Conservation (phyloP, 2,888 invertebrate genomes). For the Ceratothoa steindachneri region DNA sequence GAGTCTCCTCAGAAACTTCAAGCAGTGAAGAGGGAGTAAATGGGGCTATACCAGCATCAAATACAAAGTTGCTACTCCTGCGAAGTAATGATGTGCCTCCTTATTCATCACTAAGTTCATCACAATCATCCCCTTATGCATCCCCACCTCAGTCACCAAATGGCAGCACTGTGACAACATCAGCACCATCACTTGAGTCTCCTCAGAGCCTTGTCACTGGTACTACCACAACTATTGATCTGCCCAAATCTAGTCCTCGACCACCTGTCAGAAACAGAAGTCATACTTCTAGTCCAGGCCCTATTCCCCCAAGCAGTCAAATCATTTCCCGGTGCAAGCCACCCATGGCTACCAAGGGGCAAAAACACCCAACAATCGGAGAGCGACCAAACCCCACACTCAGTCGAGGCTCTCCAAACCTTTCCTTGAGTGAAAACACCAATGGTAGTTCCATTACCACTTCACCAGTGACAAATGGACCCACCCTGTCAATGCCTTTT, state of each 20-base stretch:
- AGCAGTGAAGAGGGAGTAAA: conserved; percentile 37
- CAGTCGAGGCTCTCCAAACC: neutral
- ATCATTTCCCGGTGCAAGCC: neutral
- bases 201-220: neutral
- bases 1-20: conserved; percentile 21
- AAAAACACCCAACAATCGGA: neutral
- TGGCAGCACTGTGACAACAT: neutral
- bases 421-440: neutral
- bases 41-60: conserved; percentile 3
- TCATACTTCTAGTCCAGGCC: conserved; percentile 11
- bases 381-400: neutral
- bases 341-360: neutral
- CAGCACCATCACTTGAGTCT: neutral
- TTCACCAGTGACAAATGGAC: neutral
- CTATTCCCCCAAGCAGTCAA: neutral
- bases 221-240: neutral
- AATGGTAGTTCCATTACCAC: neutral
- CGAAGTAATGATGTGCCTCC: conserved; percentile 16
- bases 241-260: neutral
- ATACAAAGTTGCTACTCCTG: conserved; percentile 21
- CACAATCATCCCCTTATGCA: conserved; percentile 61
- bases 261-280: neutral
- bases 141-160: conserved; percentile 62
- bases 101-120: conserved; percentile 51
- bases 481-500: neutral